A percentile compares a stretch with the other conserved stretches of the same genome.
Evolutionary conservation across 35 echinoderm and acorn worm species (phyloP).

Genomic region (Acanthaster planci): DNA sequence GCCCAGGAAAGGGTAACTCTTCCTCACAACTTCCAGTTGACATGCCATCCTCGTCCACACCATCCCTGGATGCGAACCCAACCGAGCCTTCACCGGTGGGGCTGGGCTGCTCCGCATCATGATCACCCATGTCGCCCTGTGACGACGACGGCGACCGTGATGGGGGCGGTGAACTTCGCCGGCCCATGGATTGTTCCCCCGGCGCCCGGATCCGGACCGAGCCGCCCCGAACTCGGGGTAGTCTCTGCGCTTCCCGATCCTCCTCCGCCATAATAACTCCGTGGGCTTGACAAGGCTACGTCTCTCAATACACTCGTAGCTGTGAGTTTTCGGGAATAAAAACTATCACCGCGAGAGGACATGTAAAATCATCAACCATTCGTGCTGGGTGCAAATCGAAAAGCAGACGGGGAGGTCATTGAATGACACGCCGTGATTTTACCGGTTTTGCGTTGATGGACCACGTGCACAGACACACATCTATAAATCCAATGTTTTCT

Average conservation of each 20-base stretch:
- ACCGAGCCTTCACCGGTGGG: conserved; percentile 13
- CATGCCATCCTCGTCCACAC: background rate
- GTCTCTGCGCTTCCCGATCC: background rate
- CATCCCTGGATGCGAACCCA: background rate
- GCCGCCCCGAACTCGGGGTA: background rate
- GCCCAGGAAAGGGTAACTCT: conserved; percentile 69
- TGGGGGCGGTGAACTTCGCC: background rate
- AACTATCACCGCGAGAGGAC: background rate
- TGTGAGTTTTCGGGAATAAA: background rate
- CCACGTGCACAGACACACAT: background rate
- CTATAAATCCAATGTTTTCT: conserved; percentile 12
- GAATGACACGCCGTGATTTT: background rate
- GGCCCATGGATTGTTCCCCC: conserved; percentile 16
- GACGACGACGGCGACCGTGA: background rate
- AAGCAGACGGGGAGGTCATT: background rate
- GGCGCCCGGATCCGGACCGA: conserved; percentile 5
- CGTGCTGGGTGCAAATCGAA: background rate
- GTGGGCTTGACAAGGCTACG: background rate
- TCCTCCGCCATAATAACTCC: conserved; percentile 11
- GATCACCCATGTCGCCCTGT: background rate
- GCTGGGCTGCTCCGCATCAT: background rate
- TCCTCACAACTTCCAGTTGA: conserved; percentile 32
- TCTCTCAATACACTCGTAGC: conserved; percentile 1
- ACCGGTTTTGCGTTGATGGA: too few relatives aligned
- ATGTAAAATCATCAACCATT: background rate